phyloP scores from a whole-genome alignment of 1,140 invertebrate genomes.

The Ceratosolen solmsi region DNA sequence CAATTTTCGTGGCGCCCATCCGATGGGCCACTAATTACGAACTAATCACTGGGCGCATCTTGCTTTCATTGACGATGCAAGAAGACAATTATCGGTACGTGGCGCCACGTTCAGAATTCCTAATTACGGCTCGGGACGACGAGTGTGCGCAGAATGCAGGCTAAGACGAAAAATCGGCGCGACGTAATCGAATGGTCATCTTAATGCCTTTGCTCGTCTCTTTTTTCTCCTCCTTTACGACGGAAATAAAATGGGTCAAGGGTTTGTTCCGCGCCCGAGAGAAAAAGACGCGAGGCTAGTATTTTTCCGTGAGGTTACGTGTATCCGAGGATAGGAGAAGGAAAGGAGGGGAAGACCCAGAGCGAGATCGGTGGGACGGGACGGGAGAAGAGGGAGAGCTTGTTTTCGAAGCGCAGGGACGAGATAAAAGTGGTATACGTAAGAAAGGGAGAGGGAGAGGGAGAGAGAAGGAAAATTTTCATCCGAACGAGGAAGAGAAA shows the following conservation, averaged over 20 bases:
- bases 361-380: background rate
- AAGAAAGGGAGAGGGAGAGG: slow-evolving; percentile 9
- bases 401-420: slow-evolving; percentile 26
- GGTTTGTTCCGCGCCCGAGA: slow-evolving; percentile 3
- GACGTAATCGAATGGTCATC: too few species aligned
- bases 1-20: too few species aligned
- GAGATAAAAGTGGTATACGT: slow-evolving; percentile 27
- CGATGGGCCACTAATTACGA: too few species aligned
- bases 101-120: background rate
- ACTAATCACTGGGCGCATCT: too few species aligned
- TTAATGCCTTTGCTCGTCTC: too few species aligned
- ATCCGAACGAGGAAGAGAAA: slow-evolving; percentile 34
- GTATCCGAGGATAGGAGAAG: background rate
- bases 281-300: background rate
- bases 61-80: background rate
- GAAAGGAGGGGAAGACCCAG: background rate
- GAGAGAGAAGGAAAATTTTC: slow-evolving; percentile 30
- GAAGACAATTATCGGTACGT: background rate
- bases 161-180: background rate
- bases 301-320: slow-evolving; percentile 23
- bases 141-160: too few species aligned
- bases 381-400: background rate
- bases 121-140: background rate
- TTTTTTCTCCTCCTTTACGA: background rate
- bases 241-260: slow-evolving; percentile 15